Evolutionary conservation across 2,797 vertebrate species (phyloP).

Genomic region (Mormyrus hasselquistii): DNA sequence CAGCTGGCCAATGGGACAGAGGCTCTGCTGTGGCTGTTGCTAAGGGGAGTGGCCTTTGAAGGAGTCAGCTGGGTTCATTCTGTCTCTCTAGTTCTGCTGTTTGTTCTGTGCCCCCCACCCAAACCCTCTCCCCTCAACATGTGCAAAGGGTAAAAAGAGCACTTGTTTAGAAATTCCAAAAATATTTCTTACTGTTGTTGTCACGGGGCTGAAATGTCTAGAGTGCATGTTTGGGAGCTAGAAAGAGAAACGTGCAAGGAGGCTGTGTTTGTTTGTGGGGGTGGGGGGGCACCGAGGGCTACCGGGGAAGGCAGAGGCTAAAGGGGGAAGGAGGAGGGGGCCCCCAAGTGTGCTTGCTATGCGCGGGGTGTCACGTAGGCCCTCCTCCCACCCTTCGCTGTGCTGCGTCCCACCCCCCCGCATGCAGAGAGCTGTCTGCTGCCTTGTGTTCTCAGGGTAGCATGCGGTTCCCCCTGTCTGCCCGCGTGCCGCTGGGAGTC

Average conservation of each 20-base stretch:
- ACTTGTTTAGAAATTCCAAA: constrained; percentile 64
- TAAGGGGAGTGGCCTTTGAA: constrained; percentile 69
- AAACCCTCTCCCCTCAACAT: constrained; percentile 34
- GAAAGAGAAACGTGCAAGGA: neutral
- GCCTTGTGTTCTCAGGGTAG: neutral
- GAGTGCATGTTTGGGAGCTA: constrained; percentile 27
- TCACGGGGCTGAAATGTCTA: constrained; percentile 12
- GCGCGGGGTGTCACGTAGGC: constrained; percentile 29
- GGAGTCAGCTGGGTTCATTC: constrained; percentile 58
- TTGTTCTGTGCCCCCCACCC: neutral
- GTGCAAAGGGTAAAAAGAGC: constrained; percentile 52
- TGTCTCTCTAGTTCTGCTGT: neutral
- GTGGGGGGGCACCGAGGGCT: neutral
- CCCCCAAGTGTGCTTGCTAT: constrained; percentile 30
- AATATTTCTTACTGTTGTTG: constrained; percentile 62
- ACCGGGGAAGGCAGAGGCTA: neutral
- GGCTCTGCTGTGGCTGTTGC: constrained; percentile 62
- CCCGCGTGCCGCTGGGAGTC: neutral
- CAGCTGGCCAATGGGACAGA: constrained; percentile 59
- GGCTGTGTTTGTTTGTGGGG: neutral
- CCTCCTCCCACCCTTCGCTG: neutral
- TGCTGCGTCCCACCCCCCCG: neutral
- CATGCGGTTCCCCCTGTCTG: neutral
- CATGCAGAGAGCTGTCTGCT: neutral
- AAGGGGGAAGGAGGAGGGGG: neutral